Evolutionary conservation across 2,113 vertebrate genomes (phyloP).

Genomic region (Scortum barcoo): DNA sequence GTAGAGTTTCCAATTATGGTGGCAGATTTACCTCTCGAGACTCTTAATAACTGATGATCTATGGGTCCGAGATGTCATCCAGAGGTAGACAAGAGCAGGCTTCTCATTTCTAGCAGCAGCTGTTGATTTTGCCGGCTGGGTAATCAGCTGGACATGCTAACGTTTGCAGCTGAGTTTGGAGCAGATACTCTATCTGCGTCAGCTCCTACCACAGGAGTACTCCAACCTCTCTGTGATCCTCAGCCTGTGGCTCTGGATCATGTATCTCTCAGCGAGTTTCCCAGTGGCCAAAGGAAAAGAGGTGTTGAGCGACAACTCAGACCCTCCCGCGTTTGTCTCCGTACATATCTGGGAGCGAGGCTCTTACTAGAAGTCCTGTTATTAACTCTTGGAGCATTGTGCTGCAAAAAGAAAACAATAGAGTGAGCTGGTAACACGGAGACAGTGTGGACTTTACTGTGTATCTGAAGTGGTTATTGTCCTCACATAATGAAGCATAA

Average conservation of each 20-base stretch:
- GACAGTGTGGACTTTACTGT: constrained; percentile 10
- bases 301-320: constrained; percentile 12
- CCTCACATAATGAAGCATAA: constrained; percentile 29
- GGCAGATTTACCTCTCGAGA: too few species aligned
- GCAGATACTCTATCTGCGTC: too few species aligned
- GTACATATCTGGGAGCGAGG: constrained; percentile 15
- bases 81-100: background rate
- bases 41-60: background rate
- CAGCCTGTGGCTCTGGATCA: constrained; percentile 26
- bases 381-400: constrained; percentile 22
- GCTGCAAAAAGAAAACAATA: constrained; percentile 2
- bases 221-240: constrained; percentile 3
- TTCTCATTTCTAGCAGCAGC: background rate
- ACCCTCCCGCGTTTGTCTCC: constrained; percentile 39
- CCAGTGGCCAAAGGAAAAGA: constrained; percentile 24
- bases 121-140: too few species aligned
- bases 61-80: background rate
- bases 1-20: background rate
- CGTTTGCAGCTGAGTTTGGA: background rate
- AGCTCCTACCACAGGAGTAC: too few species aligned
- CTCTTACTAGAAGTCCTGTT: constrained; percentile 16
- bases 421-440: background rate
- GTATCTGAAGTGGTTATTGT: constrained; percentile 50
- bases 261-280: constrained; percentile 11
- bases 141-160: background rate